Base-by-base conservation (phyloP, 2,888 invertebrate genomes). In the Alsophila aescularia region DNA sequence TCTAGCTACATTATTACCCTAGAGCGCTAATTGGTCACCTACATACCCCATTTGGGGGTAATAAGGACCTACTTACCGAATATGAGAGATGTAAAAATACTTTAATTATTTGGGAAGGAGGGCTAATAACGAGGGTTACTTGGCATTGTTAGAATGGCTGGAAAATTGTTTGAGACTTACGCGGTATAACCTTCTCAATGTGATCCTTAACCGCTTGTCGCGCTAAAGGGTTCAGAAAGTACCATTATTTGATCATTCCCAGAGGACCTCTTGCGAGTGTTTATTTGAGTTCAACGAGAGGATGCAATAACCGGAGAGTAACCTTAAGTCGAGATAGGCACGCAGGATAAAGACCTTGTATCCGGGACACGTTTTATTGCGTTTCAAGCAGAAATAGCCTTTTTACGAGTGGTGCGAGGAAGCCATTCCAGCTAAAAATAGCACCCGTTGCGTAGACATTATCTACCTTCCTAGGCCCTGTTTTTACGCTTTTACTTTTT, bases 291-390 rank as follows among this genome's bases (percentile, higher is more conserved):
- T 66, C 64, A 62, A 70, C 63, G 68, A 71, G 75, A 66, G 63
- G 63, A 66, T 65, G 49, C 58, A 63, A 62, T 66, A 67, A 68
- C 64, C 69, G 69, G 66, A 69, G 72, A 69, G 66, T 67, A 67
- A 71, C 70, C 62, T 69, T 71, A 70, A 75, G 73, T 72, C 62
- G 58, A 72, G 73, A 75, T 72, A 78, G 72, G 71, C 64, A 61
- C 36, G 58, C 54, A 59, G 70, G 70, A 74, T 73, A 74, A 72
- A n/a, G 72, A 72, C 67, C 65, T 64, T 58, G 63, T 75, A 72
- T 73, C 70, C 67, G 66, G 69, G 72, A 73, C 70, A 75, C 65
- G 64, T 73, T 82, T 81, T 81, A 83, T 77, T 73, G 67, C 76
- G 70, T 71, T 70, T 64, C 60, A 62, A 70, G 69, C 69, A 72